Base-by-base conservation (phyloP, 1,140 invertebrate species). In the Carposina sasakii region DNA sequence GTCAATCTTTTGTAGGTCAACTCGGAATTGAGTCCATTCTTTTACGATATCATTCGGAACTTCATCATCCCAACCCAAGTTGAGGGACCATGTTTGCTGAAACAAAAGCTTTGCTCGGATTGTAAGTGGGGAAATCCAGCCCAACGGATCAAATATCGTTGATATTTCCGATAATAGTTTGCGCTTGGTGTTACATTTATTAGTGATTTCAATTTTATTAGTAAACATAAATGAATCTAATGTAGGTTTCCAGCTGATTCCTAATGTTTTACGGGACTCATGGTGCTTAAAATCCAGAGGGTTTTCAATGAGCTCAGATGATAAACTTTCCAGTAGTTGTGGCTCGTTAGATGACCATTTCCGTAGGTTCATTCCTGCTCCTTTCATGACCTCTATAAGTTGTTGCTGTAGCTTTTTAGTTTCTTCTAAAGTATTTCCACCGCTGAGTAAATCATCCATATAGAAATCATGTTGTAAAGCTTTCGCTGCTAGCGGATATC, bases 361-460 rank as follows among this genome's bases (percentile, higher is more conserved):
- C 33, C 52, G 52, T 16, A 63, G 24, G 13, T 36, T 37, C 8
- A 66, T 60, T 1, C 52, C 56, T 33, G 52, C 60, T 16, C 21
- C 51, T 37, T 50, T 23, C 16, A 63, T 21, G 5, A 66, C 52
- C 1, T 9, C 19, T 12, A 20, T 24, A 3, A 63, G 15, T 12
- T 57, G 22, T 44, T 51, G 17, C n/a, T 28, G 36, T 2, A 49
- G 17, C 0, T 46, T 17, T 28, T 58, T 41, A 13, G 50, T 57
- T n/a, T 69, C 57, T 31, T 67, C 48, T 34, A 54, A 6, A 2
- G 48, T 60, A 9, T 63, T 40, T 1, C 30, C 37, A 10, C 72
- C 74, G 4, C 64, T 53, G 4, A 83, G 46, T 0, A 73, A 9
- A 47, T 85, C 71, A 46, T 83, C 81, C 20, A 79, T 52, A 44